A percentile compares a stretch with the other conserved stretches of the same genome.
phyloP scores from a whole-genome alignment of 2,888 invertebrate genomes.

The Anticlea derivata region DNA sequence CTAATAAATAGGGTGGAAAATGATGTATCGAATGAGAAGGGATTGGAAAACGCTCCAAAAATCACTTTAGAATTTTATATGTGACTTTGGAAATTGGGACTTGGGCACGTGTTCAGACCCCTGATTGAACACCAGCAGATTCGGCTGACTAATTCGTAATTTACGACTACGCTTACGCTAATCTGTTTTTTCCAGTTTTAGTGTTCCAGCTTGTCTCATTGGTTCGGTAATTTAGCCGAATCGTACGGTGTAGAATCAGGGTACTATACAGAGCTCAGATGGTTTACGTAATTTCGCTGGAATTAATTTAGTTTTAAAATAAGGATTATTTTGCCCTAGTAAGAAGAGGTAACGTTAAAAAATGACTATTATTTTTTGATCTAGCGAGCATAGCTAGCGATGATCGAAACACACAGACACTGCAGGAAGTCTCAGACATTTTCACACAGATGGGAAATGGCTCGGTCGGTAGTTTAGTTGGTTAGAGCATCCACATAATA shows the following conservation, averaged over 20 bases:
- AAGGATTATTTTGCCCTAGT: not conserved
- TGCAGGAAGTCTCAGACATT: too few species aligned
- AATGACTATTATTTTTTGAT: too few species aligned
- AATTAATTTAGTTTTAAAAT: constrained; percentile 5
- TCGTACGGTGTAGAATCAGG: not conserved
- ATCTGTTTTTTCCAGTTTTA: too few species aligned
- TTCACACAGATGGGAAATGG: too few species aligned
- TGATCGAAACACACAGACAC: too few species aligned
- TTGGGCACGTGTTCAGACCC: constrained; percentile 6
- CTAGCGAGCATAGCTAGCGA: too few species aligned
- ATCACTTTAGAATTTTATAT: constrained; percentile 11
- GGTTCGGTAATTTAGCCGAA: not conserved
- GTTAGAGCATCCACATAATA: too few species aligned
- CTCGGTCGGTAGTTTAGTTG: too few species aligned
- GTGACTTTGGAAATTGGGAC: constrained; percentile 15
- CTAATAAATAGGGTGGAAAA: not conserved
- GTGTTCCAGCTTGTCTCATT: too few species aligned
- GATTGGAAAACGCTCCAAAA: constrained; percentile 2
- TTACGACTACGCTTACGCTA: too few species aligned
- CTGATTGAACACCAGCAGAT: not conserved
- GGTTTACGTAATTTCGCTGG: constrained; percentile 22
- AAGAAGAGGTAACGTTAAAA: too few species aligned
- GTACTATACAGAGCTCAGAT: constrained; percentile 13
- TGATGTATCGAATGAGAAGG: not conserved
- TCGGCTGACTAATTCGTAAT: not conserved